phyloP scores from a whole-genome alignment of 2,888 invertebrate genomes.

The Germaria angustata region DNA sequence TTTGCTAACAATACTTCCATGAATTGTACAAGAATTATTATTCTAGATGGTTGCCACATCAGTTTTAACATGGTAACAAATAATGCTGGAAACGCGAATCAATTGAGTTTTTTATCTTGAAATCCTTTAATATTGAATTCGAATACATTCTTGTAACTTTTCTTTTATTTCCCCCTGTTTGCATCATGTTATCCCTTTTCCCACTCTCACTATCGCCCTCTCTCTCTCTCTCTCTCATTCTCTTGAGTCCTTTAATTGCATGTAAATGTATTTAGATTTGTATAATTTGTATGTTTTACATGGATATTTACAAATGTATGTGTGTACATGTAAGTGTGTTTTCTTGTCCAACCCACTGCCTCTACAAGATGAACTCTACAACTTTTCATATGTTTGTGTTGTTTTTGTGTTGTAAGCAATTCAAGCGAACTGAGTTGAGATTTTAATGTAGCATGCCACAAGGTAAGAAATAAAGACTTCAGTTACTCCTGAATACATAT shows the following conservation, averaged over 20 bases:
- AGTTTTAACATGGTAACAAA: not conserved
- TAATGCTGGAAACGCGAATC: no score
- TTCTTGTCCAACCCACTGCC: not conserved
- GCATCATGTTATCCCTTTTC: not conserved
- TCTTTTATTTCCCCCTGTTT: no score
- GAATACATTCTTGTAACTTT: not conserved
- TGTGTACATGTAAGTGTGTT: no score
- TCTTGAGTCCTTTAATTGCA: not conserved
- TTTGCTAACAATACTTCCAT: not conserved
- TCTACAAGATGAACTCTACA: slow-evolving; percentile 15
- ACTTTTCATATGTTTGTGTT: not conserved
- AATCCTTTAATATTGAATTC: not conserved
- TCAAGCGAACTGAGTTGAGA: not conserved
- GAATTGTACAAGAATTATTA: not conserved
- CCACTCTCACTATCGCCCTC: not conserved
- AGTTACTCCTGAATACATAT: slow-evolving; percentile 13
- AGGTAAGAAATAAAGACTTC: slow-evolving; percentile 4
- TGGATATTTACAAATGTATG: not conserved
- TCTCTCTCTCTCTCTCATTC: not conserved
- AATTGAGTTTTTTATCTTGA: not conserved
- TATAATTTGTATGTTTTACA: slow-evolving; percentile 19
- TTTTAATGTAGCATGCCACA: slow-evolving; percentile 1
- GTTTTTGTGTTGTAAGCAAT: not conserved
- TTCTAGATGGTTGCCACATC: not conserved
- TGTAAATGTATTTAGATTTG: not conserved